phyloP scores from a whole-genome alignment of 2,797 vertebrate genomes.

The Semaprochilodus insignis region DNA sequence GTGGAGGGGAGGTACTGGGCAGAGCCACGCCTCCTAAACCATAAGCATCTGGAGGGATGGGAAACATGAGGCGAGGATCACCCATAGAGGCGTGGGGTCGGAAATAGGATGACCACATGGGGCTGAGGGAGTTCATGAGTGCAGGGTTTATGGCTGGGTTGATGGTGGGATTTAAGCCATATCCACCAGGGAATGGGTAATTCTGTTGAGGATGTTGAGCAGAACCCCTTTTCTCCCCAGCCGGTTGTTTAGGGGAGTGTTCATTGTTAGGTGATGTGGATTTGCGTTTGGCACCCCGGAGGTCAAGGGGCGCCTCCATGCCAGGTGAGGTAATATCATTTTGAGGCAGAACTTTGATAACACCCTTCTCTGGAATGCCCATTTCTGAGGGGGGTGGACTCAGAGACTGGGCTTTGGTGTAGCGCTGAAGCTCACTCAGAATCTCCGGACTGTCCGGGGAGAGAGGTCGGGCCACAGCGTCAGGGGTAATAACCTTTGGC shows the following conservation, averaged over 20 bases:
- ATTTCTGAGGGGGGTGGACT: slow-evolving; percentile 55
- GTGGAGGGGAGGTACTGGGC: slow-evolving; percentile 77
- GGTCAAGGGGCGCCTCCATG: slow-evolving; percentile 81
- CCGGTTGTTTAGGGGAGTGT: slow-evolving; percentile 79
- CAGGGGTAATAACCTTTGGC: slow-evolving; percentile 78
- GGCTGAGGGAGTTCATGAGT: slow-evolving; percentile 84
- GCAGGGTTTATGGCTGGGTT: slow-evolving; percentile 85
- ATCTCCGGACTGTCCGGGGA: slow-evolving; percentile 92
- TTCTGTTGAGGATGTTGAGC: slow-evolving; percentile 61
- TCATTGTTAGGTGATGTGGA: slow-evolving; percentile 73
- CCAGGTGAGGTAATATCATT: slow-evolving; percentile 61
- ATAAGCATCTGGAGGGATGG: slow-evolving; percentile 86
- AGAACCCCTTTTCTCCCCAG: slow-evolving; percentile 77
- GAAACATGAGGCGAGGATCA: slow-evolving; percentile 92
- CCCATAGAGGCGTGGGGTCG: slow-evolving; percentile 88
- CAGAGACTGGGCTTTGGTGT: slow-evolving; percentile 70
- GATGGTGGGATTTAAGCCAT: slow-evolving; percentile 82
- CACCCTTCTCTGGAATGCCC: slow-evolving; percentile 53
- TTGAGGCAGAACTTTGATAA: slow-evolving; percentile 37
- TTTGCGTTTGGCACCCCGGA: slow-evolving; percentile 88
- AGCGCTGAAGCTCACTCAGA: slow-evolving; percentile 89
- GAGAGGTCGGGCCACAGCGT: slow-evolving; percentile 82
- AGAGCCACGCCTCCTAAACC: slow-evolving; percentile 76
- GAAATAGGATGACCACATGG: slow-evolving; percentile 89
- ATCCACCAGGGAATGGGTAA: slow-evolving; percentile 83